Percentiles rank a stretch among this genome's conserved stretches.
phyloP scores from a whole-genome alignment of 2,113 vertebrate species.

The Myotis lucifugus region DNA sequence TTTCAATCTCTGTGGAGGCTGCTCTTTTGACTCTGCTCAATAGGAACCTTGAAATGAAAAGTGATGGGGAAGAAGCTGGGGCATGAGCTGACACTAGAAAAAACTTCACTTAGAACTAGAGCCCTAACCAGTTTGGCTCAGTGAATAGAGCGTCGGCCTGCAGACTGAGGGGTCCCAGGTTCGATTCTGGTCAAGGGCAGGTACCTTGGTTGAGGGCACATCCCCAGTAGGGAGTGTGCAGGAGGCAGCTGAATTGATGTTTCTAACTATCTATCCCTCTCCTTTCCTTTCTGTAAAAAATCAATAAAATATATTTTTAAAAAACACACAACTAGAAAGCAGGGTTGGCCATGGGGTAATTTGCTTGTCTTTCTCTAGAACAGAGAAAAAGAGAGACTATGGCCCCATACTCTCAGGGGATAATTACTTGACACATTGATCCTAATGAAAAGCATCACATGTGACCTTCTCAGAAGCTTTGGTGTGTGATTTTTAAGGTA shows the following conservation, averaged over 20 bases:
- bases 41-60: slow-evolving; percentile 61
- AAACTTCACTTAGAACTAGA: slow-evolving; percentile 26
- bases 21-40: slow-evolving; percentile 61
- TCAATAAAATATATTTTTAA: no score
- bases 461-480: neutral
- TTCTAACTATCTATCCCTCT: no score
- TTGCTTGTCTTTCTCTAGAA: slow-evolving; percentile 12
- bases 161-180: no score
- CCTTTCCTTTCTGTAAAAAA: no score
- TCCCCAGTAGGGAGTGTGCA: no score
- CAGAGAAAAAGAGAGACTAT: neutral
- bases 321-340: neutral
- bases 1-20: slow-evolving; percentile 16
- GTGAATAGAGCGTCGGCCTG: no score
- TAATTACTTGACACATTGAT: slow-evolving; percentile 55
- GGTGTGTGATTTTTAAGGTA: neutral
- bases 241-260: no score
- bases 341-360: neutral
- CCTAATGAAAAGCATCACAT: slow-evolving; percentile 7
- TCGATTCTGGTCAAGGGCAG: no score
- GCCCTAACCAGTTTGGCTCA: no score
- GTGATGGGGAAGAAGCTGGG: neutral
- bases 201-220: no score
- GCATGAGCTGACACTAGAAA: slow-evolving; percentile 26
- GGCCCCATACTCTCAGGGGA: neutral